Evolutionary conservation across 2,888 invertebrate genomes (phyloP).

Genomic region (Ypsolopha scabrella): DNA sequence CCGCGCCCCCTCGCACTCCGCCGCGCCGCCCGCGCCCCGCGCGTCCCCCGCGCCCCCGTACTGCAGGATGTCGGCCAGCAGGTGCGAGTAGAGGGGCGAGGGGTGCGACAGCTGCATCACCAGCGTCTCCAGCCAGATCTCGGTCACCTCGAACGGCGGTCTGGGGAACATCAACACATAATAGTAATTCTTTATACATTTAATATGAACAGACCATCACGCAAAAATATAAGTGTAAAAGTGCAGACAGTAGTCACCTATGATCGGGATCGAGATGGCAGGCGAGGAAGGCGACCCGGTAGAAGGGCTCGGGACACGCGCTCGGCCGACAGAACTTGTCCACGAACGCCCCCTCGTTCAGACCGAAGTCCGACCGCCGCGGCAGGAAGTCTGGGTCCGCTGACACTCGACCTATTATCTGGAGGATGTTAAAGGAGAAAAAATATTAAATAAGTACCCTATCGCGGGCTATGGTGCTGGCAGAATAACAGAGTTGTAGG

Average conservation of each 20-base stretch:
- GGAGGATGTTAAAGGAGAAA: constrained; percentile 1
- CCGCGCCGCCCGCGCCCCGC: neutral
- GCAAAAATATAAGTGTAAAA: too few species aligned
- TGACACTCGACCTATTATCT: constrained; percentile 94
- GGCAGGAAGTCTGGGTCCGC: constrained; percentile 96
- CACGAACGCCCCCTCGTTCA: constrained; percentile 87
- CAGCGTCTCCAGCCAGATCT: constrained; percentile 88
- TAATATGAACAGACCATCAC: too few species aligned
- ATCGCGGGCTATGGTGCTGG: too few species aligned
- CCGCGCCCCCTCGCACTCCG: constrained; percentile 11
- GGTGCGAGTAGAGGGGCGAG: constrained; percentile 72
- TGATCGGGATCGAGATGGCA: constrained; percentile 92
- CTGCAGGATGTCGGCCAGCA: constrained; percentile 81
- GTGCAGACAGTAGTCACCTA: constrained; percentile 61
- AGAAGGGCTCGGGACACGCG: constrained; percentile 87
- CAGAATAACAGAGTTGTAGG: too few species aligned
- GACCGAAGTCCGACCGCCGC: constrained; percentile 90
- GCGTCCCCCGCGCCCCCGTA: constrained; percentile 41
- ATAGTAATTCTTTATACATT: too few species aligned
- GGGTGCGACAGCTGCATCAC: constrained; percentile 78
- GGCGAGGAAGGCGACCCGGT: constrained; percentile 89
- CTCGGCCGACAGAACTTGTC: constrained; percentile 82
- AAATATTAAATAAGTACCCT: too few species aligned
- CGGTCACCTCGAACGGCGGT: constrained; percentile 90
- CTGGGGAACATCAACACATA: constrained; percentile 53